A percentile compares a stretch with the other conserved stretches of the same genome.
Conservation (phyloP, 2,797 vertebrate genomes). For the Hydrophis major region DNA sequence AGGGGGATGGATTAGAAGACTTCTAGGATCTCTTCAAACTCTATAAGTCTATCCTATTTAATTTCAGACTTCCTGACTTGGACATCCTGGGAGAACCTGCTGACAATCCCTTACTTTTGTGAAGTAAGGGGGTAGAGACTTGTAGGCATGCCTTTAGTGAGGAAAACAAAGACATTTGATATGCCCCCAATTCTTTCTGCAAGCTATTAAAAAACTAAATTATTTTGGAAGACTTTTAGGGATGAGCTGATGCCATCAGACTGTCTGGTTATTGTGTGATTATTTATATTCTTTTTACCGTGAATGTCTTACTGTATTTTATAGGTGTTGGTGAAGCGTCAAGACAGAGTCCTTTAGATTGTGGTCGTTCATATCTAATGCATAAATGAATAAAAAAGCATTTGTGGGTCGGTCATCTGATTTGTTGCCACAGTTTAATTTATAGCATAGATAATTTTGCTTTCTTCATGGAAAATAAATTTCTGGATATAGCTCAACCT, state of each 20-base stretch:
- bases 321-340: neutral
- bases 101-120: neutral
- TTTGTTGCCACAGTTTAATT: slow-evolving; percentile 49
- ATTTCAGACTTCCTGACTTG: neutral
- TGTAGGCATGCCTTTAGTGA: neutral
- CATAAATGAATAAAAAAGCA: slow-evolving; percentile 15
- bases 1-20: neutral
- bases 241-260: neutral
- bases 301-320: neutral
- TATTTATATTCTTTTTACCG: neutral
- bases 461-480: slow-evolving; percentile 46
- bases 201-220: neutral
- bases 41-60: neutral
- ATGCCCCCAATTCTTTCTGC: neutral
- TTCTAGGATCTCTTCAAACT: neutral
- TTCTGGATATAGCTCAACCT: slow-evolving; percentile 68
- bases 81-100: neutral
- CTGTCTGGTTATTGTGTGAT: neutral
- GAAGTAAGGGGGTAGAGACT: neutral
- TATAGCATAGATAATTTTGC: slow-evolving; percentile 24
- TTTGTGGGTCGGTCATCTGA: rapidly evolving
- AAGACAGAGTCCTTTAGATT: neutral
- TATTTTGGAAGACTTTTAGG: neutral
- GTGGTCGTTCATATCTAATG: neutral
- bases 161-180: neutral